These are phyloP conservation scores for Uloborus plumipes DNA, from an alignment of 2,888 invertebrate species.

Conservation along the genomic window DNA sequence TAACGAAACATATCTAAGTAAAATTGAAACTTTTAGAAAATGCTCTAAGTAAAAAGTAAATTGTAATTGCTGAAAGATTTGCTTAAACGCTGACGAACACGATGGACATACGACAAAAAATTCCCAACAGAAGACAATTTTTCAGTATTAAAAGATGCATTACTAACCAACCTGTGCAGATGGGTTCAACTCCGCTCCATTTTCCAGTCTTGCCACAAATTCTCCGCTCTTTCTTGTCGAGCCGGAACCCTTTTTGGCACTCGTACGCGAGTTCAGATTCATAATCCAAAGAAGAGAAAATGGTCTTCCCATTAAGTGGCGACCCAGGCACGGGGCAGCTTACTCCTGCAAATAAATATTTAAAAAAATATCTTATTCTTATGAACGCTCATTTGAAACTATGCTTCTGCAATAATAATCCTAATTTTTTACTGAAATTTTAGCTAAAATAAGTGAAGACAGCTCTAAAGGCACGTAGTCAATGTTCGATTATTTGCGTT, in stretches of 20 bases:
- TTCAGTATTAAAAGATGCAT: too few species aligned
- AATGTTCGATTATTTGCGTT: too few species aligned
- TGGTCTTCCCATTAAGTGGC: slow-evolving; percentile 24
- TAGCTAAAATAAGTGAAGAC: too few species aligned
- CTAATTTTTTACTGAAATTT: too few species aligned
- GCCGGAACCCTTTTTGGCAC: slow-evolving; percentile 27
- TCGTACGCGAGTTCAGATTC: slow-evolving; percentile 33
- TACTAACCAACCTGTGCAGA: slow-evolving; percentile 24
- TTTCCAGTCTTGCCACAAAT: slow-evolving; percentile 22
- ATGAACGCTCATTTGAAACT: too few species aligned
- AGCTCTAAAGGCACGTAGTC: too few species aligned
- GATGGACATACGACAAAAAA: too few species aligned
- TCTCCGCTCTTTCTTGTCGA: slow-evolving; percentile 12
- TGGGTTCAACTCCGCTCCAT: slow-evolving; percentile 35
- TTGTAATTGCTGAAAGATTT: background rate
- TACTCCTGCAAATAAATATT: slow-evolving; percentile 20
- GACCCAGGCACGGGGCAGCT: slow-evolving; percentile 9
- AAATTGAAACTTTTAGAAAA: background rate
- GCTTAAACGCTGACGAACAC: too few species aligned
- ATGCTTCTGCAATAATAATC: too few species aligned
- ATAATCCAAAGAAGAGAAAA: slow-evolving; percentile 18
- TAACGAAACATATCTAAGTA: background rate
- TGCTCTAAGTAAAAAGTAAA: background rate
- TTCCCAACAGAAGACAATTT: too few species aligned
- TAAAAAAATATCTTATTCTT: background rate